Conservation (phyloP, 2,113 vertebrate genomes). For the Harpagus bidentatus region DNA sequence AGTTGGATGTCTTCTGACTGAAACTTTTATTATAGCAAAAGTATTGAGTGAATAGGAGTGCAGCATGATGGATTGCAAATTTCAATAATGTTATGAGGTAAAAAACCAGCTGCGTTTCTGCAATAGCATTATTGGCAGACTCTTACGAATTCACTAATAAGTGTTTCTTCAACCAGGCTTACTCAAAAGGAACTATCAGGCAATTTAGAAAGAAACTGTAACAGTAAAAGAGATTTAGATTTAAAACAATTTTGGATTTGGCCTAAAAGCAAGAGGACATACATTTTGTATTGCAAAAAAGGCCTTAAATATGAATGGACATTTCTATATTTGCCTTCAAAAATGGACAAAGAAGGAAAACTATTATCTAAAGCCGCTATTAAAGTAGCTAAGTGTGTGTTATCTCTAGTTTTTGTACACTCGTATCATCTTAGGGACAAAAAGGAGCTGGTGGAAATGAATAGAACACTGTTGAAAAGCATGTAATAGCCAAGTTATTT, state of each 20-base stretch:
- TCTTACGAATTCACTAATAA: not conserved
- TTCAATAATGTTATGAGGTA: not conserved
- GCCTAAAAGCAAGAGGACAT: not conserved
- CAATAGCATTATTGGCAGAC: not conserved
- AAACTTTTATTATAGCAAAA: not conserved
- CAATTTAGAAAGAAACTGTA: not conserved
- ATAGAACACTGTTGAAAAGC: not conserved
- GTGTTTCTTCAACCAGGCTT: not conserved
- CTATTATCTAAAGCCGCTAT: not conserved
- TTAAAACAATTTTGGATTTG: not conserved
- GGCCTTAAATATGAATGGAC: not conserved
- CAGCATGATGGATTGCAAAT: not conserved
- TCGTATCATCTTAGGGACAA: not conserved
- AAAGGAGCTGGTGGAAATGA: not conserved
- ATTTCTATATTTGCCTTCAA: not conserved
- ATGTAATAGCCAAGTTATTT: not conserved
- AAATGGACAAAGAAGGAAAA: not conserved
- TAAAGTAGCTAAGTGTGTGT: not conserved
- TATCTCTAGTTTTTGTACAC: not conserved
- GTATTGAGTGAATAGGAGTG: not conserved
- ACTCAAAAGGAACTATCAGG: not conserved
- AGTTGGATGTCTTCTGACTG: not conserved
- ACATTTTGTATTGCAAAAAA: not conserved
- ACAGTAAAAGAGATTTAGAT: not conserved
- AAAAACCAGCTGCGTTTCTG: not conserved